A percentile compares a stretch with the other conserved stretches of the same genome.
phyloP scores from a whole-genome alignment of 2,797 vertebrate species.

The Borostomias antarcticus region DNA sequence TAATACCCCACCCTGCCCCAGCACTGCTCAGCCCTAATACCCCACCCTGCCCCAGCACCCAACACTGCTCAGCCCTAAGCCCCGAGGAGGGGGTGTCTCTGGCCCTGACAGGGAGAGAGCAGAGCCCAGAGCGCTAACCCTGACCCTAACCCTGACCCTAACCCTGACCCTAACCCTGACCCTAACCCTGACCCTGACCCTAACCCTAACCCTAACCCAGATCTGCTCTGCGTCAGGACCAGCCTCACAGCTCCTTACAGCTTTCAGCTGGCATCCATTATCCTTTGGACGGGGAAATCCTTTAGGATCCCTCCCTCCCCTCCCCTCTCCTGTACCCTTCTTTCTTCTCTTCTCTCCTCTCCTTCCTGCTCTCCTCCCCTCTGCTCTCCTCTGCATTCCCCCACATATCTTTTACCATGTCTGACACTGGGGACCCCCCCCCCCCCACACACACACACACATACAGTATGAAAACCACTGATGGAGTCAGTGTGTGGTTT shows the following conservation, averaged over 20 bases:
- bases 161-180: slow-evolving; percentile 47
- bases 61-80: neutral
- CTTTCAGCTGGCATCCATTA: slow-evolving; percentile 62
- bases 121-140: slow-evolving; percentile 48
- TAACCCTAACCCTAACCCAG: slow-evolving; percentile 47
- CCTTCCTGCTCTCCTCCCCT: too few relatives aligned
- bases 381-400: too few relatives aligned
- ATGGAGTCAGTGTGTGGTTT: slow-evolving; percentile 11
- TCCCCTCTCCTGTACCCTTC: too few relatives aligned
- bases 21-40: neutral
- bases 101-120: slow-evolving; percentile 36
- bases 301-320: slow-evolving; percentile 45
- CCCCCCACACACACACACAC: neutral
- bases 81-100: slow-evolving; percentile 35
- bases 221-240: slow-evolving; percentile 52
- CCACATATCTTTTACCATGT: too few relatives aligned
- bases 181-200: slow-evolving; percentile 47
- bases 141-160: slow-evolving; percentile 44
- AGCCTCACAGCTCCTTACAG: slow-evolving; percentile 38
- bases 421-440: slow-evolving; percentile 44
- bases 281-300: slow-evolving; percentile 49
- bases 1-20: neutral
- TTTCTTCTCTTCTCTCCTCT: too few relatives aligned
- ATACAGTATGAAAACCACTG: slow-evolving; percentile 11
- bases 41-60: too few relatives aligned